Evolutionary conservation across 2,113 vertebrate species (phyloP).

Genomic region (Platichthys stellatus): DNA sequence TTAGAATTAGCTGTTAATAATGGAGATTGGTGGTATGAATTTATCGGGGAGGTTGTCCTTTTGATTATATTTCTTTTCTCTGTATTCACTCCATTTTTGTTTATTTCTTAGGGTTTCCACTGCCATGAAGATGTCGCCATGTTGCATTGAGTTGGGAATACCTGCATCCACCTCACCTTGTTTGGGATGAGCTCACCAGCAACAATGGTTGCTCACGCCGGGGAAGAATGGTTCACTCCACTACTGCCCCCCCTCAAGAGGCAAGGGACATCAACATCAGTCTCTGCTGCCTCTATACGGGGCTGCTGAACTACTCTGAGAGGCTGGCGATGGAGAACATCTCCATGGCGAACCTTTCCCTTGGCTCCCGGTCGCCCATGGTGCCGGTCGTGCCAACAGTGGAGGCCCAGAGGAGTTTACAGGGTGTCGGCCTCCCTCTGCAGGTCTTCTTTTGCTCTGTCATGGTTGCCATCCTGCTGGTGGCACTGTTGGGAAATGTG

Average conservation of each 20-base stretch:
- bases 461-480: conserved; percentile 89
- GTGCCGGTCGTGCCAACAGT: conserved; percentile 73
- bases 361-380: conserved; percentile 70
- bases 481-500: conserved; percentile 94
- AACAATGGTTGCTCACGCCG: conserved; percentile 56
- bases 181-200: conserved; percentile 29
- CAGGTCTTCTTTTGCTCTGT: conserved; percentile 91
- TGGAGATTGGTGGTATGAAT: background rate
- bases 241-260: conserved; percentile 78
- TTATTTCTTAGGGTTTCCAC: conserved; percentile 22
- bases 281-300: conserved; percentile 65
- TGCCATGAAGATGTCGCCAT: conserved; percentile 25
- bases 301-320: conserved; percentile 82
- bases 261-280: conserved; percentile 80
- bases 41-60: background rate
- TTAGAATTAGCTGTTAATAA: background rate
- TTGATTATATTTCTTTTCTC: background rate
- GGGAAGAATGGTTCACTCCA: conserved; percentile 87
- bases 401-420: conserved; percentile 73
- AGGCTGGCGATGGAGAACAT: conserved; percentile 56
- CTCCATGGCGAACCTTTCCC: conserved; percentile 64
- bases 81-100: conserved; percentile 5
- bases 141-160: conserved; percentile 9
- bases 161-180: conserved; percentile 16
- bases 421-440: conserved; percentile 87